A percentile compares a stretch with the other conserved stretches of the same genome.
These are phyloP conservation scores for Piezodorus guildinii DNA, from an alignment of 1,140 invertebrate genomes.

Conservation along the genomic window DNA sequence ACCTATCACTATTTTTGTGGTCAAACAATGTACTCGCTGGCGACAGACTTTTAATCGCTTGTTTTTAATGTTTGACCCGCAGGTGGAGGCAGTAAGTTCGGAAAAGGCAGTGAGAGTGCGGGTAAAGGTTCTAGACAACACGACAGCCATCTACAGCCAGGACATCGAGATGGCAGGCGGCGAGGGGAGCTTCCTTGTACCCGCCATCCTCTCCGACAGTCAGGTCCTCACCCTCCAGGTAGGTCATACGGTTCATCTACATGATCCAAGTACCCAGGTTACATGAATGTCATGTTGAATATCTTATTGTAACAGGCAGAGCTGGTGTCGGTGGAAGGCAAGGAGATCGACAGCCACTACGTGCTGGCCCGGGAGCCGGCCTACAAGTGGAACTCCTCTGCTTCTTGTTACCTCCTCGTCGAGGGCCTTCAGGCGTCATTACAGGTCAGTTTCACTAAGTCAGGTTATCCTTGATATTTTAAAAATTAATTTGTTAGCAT, in stretches of 20 bases:
- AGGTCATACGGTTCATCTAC: conserved; percentile 21
- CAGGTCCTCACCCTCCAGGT: conserved; percentile 49
- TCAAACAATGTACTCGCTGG: too few relatives aligned
- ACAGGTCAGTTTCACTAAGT: conserved; percentile 41
- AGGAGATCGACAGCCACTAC: conserved; percentile 54
- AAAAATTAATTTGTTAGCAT: too few relatives aligned
- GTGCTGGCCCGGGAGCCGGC: conserved; percentile 49
- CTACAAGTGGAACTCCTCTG: conserved; percentile 49
- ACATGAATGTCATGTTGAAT: too few relatives aligned
- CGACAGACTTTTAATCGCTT: too few relatives aligned
- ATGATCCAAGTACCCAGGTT: too few relatives aligned
- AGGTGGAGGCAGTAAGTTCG: conserved; percentile 54
- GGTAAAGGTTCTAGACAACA: conserved; percentile 50
- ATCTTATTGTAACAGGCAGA: conserved; percentile 41
- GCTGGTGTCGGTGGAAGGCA: conserved; percentile 49
- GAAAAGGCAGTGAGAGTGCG: conserved; percentile 48
- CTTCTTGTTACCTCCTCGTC: conserved; percentile 49
- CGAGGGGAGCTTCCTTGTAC: conserved; percentile 49
- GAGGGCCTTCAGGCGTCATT: conserved; percentile 47
- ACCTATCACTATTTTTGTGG: too few relatives aligned
- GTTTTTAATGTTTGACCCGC: too few relatives aligned
- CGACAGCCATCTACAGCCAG: conserved; percentile 52
- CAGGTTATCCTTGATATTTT: too few relatives aligned
- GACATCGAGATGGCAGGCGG: conserved; percentile 51
- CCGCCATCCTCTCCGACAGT: conserved; percentile 48